Evolutionary conservation across 2,888 invertebrate genomes (phyloP).

Genomic region (Stenolophus ochropezus): DNA sequence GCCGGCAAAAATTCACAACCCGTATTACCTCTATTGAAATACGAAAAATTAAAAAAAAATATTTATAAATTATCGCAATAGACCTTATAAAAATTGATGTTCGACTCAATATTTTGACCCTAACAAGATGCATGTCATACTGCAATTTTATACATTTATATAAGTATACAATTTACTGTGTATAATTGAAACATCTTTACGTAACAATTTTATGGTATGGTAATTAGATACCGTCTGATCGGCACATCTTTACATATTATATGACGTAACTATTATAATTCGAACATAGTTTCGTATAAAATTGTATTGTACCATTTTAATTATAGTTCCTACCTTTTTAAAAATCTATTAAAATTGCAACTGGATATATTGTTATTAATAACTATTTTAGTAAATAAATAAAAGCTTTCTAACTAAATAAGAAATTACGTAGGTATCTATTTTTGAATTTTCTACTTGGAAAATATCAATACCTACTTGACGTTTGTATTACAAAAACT

Average conservation of each 20-base stretch:
- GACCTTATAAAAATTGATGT: background rate
- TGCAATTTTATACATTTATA: background rate
- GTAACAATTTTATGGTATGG: background rate
- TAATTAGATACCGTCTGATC: background rate
- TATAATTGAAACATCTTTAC: background rate
- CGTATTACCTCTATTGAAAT: too few species aligned
- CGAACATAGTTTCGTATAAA: too few species aligned
- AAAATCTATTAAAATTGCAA: too few species aligned
- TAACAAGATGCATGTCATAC: conserved; percentile 18
- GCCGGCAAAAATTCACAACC: too few species aligned
- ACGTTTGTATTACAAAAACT: conserved; percentile 4
- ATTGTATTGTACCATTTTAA: too few species aligned
- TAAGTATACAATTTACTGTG: background rate
- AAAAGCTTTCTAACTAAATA: background rate
- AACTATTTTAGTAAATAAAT: too few species aligned
- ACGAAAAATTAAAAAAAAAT: too few species aligned
- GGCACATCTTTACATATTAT: background rate
- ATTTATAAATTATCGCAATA: background rate
- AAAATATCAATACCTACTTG: conserved; percentile 14
- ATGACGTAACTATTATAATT: background rate
- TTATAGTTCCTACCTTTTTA: too few species aligned
- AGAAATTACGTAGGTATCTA: background rate
- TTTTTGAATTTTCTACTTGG: background rate
- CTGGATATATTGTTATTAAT: too few species aligned
- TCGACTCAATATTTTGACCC: conserved; percentile 5